A percentile compares a stretch with the other conserved stretches of the same genome.
phyloP scores from a whole-genome alignment of 92 coral and sea anemone species.

The Siderastrea siderea region DNA sequence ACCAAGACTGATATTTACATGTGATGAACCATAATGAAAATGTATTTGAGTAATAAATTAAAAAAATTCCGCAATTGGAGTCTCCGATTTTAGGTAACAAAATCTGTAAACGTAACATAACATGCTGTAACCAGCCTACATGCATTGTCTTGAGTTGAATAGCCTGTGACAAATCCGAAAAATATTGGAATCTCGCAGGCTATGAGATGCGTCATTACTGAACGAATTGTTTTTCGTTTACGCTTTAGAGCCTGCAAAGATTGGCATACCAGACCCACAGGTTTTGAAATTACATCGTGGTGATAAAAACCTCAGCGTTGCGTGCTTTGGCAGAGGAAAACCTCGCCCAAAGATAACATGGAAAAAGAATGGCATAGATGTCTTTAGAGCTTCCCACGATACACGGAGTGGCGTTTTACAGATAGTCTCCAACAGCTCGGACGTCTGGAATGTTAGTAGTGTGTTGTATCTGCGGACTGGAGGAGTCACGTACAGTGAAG shows the following conservation, averaged over 20 bases:
- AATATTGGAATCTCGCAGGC: too few relatives aligned
- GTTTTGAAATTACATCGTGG: not conserved
- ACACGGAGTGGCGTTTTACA: constrained; percentile 47
- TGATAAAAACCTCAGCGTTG: constrained; percentile 26
- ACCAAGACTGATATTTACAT: too few relatives aligned
- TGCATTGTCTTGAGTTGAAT: too few relatives aligned
- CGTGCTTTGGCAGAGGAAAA: constrained; percentile 65
- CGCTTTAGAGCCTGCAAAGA: constrained; percentile 13
- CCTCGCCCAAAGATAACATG: constrained; percentile 62
- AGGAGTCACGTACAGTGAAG: constrained; percentile 53
- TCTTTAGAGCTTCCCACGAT: not conserved
- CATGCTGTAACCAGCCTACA: too few relatives aligned
- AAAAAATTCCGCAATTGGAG: too few relatives aligned
- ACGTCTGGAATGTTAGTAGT: constrained; percentile 44
- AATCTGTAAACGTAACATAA: too few relatives aligned
- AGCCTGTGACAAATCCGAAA: too few relatives aligned
- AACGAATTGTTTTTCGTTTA: not conserved
- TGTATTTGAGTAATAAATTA: too few relatives aligned
- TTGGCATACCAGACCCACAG: not conserved
- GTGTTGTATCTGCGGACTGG: constrained; percentile 63
- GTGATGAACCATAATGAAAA: too few relatives aligned
- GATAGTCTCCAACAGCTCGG: constrained; percentile 20
- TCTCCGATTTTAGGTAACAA: too few relatives aligned
- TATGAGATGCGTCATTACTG: not conserved
- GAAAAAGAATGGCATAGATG: constrained; percentile 36